These are phyloP conservation scores for Chloroclysta siterata DNA, from an alignment of 2,888 invertebrate species.

Conservation along the genomic window DNA sequence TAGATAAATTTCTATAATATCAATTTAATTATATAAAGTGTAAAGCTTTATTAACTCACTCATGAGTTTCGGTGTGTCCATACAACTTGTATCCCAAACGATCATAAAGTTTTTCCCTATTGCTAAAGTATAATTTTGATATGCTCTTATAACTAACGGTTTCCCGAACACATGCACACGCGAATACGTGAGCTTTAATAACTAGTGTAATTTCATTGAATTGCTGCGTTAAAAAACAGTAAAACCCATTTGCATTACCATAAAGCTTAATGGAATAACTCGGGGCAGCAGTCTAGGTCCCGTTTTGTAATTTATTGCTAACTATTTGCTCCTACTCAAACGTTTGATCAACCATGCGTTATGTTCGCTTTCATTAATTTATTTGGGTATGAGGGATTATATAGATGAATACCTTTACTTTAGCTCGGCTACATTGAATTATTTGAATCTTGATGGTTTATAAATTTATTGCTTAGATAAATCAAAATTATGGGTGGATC, in stretches of 20 bases:
- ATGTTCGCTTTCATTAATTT: conserved; percentile 23
- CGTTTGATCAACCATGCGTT: conserved; percentile 28
- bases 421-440: conserved; percentile 18
- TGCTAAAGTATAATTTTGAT: background rate
- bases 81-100: background rate
- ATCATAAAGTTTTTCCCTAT: background rate
- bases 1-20: too few relatives aligned
- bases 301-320: conserved; percentile 32
- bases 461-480: conserved; percentile 26
- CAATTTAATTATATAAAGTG: background rate
- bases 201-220: too few relatives aligned
- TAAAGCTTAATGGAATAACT: conserved; percentile 29
- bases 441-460: conserved; percentile 21
- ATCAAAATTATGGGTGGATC: conserved; percentile 17
- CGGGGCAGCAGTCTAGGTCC: conserved; percentile 26
- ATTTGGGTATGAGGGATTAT: conserved; percentile 21
- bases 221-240: conserved; percentile 9
- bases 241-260: conserved; percentile 26
- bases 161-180: background rate
- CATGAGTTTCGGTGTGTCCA: background rate
- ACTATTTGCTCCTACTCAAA: conserved; percentile 25
- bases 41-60: background rate
- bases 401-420: conserved; percentile 20
- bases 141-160: background rate
- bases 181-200: too few relatives aligned